Percentiles rank a stretch among this genome's conserved stretches.
Conservation (phyloP, 2,888 invertebrate genomes). For the Autographa pulchrina region DNA sequence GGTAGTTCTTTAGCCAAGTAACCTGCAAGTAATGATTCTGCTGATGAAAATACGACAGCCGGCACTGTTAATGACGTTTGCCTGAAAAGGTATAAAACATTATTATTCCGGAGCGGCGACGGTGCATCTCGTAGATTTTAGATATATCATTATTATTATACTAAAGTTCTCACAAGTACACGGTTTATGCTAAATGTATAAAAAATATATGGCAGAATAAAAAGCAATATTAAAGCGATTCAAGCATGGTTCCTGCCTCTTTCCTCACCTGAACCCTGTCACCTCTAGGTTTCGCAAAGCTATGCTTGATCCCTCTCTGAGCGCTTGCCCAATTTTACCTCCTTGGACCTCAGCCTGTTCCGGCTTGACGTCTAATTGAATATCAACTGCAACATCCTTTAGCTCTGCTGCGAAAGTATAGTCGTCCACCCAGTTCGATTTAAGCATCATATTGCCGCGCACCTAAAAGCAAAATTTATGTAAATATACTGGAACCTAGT, state of each 20-base stretch:
- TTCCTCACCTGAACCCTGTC: slow-evolving; percentile 16
- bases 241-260: background rate
- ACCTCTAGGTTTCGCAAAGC: background rate
- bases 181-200: too few species aligned
- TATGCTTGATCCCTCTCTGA: background rate
- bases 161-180: too few species aligned
- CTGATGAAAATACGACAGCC: slow-evolving; percentile 11
- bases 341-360: background rate
- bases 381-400: slow-evolving; percentile 65
- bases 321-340: background rate
- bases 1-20: slow-evolving; percentile 68
- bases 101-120: background rate
- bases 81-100: slow-evolving; percentile 50
- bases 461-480: slow-evolving; percentile 18
- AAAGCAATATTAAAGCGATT: too few species aligned
- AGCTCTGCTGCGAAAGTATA: slow-evolving; percentile 70
- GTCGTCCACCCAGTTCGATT: background rate
- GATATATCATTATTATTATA: too few species aligned
- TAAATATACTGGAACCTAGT: too few species aligned
- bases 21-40: slow-evolving; percentile 63
- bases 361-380: slow-evolving; percentile 53
- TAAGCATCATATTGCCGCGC: slow-evolving; percentile 10
- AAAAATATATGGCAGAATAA: too few species aligned
- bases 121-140: too few species aligned
- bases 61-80: slow-evolving; percentile 52